These are phyloP conservation scores for Ariopsis seemanni DNA, from an alignment of 2,113 vertebrate genomes.

Conservation along the genomic window DNA sequence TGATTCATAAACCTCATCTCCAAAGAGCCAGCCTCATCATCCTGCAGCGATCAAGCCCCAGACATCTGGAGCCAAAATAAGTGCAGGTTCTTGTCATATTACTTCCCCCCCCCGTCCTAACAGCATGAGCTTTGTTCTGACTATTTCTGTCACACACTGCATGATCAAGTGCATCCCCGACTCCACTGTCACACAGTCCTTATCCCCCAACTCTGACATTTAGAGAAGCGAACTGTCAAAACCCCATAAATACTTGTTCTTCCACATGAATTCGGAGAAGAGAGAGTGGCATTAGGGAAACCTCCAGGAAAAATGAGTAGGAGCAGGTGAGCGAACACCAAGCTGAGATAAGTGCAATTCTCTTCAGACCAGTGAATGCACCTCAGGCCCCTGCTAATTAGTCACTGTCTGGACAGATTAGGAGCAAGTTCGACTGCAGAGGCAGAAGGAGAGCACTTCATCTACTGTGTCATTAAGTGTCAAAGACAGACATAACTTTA, in stretches of 20 bases:
- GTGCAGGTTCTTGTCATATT: conserved; percentile 37
- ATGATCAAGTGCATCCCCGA: conserved; percentile 44
- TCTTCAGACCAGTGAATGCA: conserved; percentile 42
- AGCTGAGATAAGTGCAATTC: conserved; percentile 29
- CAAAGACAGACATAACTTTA: conserved; percentile 22
- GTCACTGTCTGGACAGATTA: conserved; percentile 55
- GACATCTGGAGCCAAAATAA: conserved; percentile 21
- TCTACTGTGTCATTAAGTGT: conserved; percentile 45
- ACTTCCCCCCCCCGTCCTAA: conserved; percentile 2
- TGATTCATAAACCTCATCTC: conserved; percentile 9
- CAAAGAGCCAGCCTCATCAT: conserved; percentile 34
- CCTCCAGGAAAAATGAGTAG: conserved; percentile 30
- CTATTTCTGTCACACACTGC: conserved; percentile 49
- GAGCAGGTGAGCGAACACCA: conserved; percentile 29
- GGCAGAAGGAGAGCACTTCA: conserved; percentile 34
- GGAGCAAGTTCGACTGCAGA: conserved; percentile 34
- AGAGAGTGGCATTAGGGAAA: neutral
- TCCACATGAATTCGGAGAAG: conserved; percentile 41
- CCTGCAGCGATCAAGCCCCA: conserved; percentile 8
- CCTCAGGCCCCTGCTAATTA: conserved; percentile 51
- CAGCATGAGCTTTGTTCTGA: conserved; percentile 27
- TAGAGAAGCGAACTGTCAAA: conserved; percentile 47
- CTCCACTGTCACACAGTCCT: conserved; percentile 18
- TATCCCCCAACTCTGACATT: conserved; percentile 36
- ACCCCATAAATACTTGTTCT: conserved; percentile 43